These are phyloP conservation scores for Rhingia rostrata DNA, from an alignment of 2,888 invertebrate species.

Conservation along the genomic window DNA sequence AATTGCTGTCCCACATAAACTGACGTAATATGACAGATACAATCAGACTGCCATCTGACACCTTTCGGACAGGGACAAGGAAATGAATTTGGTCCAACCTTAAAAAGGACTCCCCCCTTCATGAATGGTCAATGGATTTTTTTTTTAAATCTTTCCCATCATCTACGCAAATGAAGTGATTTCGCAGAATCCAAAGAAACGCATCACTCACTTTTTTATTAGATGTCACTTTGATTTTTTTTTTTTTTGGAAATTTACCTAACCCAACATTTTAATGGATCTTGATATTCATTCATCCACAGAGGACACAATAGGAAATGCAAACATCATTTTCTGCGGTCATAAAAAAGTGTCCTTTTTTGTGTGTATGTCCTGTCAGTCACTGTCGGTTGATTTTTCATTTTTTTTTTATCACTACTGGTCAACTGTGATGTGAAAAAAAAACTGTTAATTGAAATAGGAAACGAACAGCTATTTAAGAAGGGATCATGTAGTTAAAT, in stretches of 20 bases:
- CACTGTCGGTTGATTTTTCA: conserved; percentile 37
- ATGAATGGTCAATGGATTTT: background rate
- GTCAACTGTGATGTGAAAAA: conserved; percentile 18
- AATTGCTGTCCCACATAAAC: background rate
- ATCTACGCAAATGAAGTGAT: conserved; percentile 6
- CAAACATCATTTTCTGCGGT: conserved; percentile 18
- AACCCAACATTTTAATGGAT: conserved; percentile 13
- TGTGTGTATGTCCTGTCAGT: background rate
- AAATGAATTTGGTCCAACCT: background rate
- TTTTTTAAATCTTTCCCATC: background rate
- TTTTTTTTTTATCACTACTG: conserved; percentile 4
- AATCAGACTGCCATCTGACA: background rate
- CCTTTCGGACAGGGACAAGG: background rate
- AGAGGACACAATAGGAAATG: conserved; percentile 8
- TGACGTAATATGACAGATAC: background rate
- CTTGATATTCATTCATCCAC: conserved; percentile 7
- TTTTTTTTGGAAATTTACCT: background rate
- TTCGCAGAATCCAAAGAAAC: background rate
- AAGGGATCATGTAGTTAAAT: background rate
- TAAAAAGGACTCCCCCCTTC: background rate
- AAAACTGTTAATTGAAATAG: conserved; percentile 33
- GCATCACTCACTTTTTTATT: background rate
- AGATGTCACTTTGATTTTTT: background rate
- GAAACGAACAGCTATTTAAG: background rate
- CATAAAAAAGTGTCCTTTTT: conserved; percentile 17